Evolutionary conservation across 2,113 vertebrate species (phyloP), one percentile per base, ranked within the genome.

Genomic region (Labeo catla): DNA sequence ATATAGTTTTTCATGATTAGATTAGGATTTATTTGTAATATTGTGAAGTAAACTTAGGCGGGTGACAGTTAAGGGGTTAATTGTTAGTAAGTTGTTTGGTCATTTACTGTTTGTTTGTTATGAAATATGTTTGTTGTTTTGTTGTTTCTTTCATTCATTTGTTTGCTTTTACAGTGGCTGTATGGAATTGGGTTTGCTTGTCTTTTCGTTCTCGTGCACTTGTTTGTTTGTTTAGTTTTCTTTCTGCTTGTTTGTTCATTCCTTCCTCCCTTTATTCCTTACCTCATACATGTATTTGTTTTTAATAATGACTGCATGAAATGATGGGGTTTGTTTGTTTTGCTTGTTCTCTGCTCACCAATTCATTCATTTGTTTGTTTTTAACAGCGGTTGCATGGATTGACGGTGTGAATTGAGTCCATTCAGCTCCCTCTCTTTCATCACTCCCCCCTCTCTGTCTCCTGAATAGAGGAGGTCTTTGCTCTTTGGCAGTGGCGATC

Each of bases 401-500:
- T 36, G 76, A 57, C 19, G 34, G 76, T 34, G 15, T 79, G 34
- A 87, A 36, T n/a, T 57, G 21, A 49, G 19, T 86, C 50, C 16
- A 47, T 19, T 61, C 45, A 45, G 11, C 16, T 76, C 28, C 16
- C 43, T 86, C 59, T 47, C 2, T 54, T 39, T 70, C 36, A 47
- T 76, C 43, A 6, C 39, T 49, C 45, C 43, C 47, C 6, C 10
- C 23, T 68, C 34, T 36, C 49, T n/a, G 39, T 39, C 45, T 47
- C 50, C 23, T 54, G 36, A 63, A 76, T 21, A 12, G 23, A 43
- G 59, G 47, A 68, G 45, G 74, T 52, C 23, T 86, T 81, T 81
- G 49, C 78, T 81, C 65, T 81, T 73, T 80, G 63, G 63, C 13
- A 61, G 34, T 47, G 19, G 90, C 91, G 92, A 88, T 70, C 11